A percentile compares a stretch with the other conserved stretches of the same genome.
Conservation (phyloP, 2,888 invertebrate species). For the Archaeoteleia sp. region DNA sequence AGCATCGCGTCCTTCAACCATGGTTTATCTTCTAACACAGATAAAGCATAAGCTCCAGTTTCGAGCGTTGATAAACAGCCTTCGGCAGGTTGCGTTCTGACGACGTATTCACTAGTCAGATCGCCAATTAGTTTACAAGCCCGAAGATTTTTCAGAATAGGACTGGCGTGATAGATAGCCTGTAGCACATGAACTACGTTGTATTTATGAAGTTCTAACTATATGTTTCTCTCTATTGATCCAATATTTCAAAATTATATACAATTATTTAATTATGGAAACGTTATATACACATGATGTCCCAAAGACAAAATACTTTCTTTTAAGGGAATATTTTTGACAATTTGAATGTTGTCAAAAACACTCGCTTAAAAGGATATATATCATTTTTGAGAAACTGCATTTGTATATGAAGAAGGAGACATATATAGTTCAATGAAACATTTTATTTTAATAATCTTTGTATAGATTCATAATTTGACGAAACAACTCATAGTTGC, state of each 20-base stretch:
- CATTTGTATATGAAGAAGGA: too few relatives aligned
- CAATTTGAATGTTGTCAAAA: too few relatives aligned
- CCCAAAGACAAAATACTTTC: too few relatives aligned
- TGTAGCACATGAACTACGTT: too few relatives aligned
- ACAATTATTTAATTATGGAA: too few relatives aligned
- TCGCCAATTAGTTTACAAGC: conserved; percentile 88
- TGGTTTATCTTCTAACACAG: conserved; percentile 83
- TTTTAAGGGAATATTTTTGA: too few relatives aligned
- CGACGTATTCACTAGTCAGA: conserved; percentile 89
- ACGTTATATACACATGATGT: too few relatives aligned
- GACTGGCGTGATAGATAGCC: conserved; percentile 90
- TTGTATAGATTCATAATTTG: not conserved
- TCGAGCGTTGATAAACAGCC: conserved; percentile 93
- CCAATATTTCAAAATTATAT: conserved; percentile 8
- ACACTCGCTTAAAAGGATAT: too few relatives aligned
- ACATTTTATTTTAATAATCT: conserved; percentile 22
- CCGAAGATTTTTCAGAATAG: conserved; percentile 82
- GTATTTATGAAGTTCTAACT: conserved; percentile 3
- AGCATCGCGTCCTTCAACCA: conserved; percentile 82
- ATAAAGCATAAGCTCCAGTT: conserved; percentile 87
- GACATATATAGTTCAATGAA: too few relatives aligned
- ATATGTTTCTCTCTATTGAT: not conserved
- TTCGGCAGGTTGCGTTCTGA: conserved; percentile 94
- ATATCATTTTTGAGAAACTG: too few relatives aligned
- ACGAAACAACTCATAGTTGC: conserved; percentile 1